Evolutionary conservation across 2,113 vertebrate genomes (phyloP).

Genomic region (Brevimyrus niger): DNA sequence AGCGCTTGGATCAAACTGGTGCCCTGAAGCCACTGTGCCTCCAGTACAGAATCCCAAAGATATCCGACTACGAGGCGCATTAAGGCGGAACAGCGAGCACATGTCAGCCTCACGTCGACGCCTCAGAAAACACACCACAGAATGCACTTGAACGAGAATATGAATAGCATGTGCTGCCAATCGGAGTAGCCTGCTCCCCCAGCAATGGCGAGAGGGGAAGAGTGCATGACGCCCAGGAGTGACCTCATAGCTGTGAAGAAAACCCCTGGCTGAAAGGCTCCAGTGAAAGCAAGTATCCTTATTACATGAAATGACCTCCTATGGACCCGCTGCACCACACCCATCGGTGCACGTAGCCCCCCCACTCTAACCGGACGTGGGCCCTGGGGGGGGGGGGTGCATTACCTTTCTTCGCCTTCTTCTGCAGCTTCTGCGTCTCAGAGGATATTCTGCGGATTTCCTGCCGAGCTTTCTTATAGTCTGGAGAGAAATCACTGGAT

Average conservation of each 20-base stretch:
- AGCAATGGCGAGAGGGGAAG: neutral
- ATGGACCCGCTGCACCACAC: neutral
- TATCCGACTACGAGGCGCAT: neutral
- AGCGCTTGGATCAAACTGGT: neutral
- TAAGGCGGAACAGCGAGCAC: neutral
- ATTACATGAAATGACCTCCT: neutral
- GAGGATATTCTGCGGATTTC: slow-evolving; percentile 90
- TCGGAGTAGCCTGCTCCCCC: neutral
- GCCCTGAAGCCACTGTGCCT: neutral
- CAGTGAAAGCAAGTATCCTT: neutral
- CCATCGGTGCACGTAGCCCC: neutral
- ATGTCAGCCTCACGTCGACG: neutral
- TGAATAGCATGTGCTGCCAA: neutral
- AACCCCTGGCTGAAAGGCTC: neutral
- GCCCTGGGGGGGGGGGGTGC: neutral
- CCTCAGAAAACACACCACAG: neutral
- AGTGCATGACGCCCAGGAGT: neutral
- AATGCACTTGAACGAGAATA: neutral
- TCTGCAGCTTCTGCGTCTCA: slow-evolving; percentile 85
- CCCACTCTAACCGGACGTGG: neutral
- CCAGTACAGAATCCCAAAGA: neutral
- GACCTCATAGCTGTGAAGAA: neutral
- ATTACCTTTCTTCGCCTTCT: slow-evolving; percentile 86
- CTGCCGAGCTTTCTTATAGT: slow-evolving; percentile 84
- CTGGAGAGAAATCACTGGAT: slow-evolving; percentile 45